A percentile compares a stretch with the other conserved stretches of the same genome.
These are phyloP conservation scores for Tolypeutes matacus DNA, from an alignment of 2,797 vertebrate species.

Conservation along the genomic window DNA sequence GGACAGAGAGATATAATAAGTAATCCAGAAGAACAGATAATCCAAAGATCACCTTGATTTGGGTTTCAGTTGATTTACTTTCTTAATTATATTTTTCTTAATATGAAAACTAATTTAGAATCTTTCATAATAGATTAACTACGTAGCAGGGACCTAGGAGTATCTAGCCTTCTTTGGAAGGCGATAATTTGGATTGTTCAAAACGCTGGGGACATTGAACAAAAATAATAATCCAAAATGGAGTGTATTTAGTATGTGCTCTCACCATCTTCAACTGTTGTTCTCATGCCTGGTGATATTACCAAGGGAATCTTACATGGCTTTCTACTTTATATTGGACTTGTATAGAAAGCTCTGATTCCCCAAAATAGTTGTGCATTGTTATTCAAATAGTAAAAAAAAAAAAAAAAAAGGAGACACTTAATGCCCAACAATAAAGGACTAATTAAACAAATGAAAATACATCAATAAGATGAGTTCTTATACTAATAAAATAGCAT, in stretches of 20 bases:
- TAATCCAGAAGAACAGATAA: conserved; percentile 52
- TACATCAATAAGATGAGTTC: conserved; percentile 62
- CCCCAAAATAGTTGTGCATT: background rate
- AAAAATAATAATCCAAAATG: background rate
- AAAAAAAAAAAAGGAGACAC: background rate
- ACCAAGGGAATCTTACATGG: background rate
- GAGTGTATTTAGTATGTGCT: background rate
- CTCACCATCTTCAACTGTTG: background rate
- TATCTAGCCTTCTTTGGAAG: background rate
- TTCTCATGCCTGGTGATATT: background rate
- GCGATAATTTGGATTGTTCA: background rate
- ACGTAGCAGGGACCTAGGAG: conserved; percentile 6
- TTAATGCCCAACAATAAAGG: conserved; percentile 64
- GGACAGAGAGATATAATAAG: background rate
- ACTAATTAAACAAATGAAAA: conserved; percentile 71
- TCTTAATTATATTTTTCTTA: conserved; percentile 61
- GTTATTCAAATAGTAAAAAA: conserved; percentile 54
- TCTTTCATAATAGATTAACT: conserved; percentile 50
- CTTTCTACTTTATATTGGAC: background rate
- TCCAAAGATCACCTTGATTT: conserved; percentile 41
- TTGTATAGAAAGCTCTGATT: background rate
- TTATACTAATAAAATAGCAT: conserved; percentile 66
- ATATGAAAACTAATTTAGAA: conserved; percentile 43
- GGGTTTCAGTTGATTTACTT: conserved; percentile 55
- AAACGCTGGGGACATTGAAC: background rate